Conservation (phyloP, 2,113 vertebrate species). For the Gnathonemus echidnorhynchus region DNA sequence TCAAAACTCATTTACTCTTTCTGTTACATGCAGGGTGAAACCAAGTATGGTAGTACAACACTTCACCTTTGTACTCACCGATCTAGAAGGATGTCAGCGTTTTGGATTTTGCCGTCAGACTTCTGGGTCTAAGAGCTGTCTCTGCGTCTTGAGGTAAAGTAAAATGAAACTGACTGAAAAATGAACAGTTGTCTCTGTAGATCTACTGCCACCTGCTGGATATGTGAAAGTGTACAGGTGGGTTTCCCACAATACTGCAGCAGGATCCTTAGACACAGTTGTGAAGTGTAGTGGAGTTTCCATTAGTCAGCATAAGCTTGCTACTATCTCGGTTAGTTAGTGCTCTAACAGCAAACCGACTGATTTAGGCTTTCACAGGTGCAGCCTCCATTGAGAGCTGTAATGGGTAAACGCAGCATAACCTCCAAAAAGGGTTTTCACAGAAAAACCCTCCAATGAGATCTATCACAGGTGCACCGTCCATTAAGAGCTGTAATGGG, state of each 20-base stretch:
- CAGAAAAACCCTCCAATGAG: neutral
- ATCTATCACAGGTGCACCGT: neutral
- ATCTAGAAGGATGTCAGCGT: slow-evolving; percentile 74
- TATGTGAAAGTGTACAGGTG: neutral
- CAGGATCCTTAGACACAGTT: neutral
- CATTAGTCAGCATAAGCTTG: neutral
- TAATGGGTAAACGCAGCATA: no score
- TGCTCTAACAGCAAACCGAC: neutral
- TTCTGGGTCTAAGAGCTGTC: slow-evolving; percentile 65
- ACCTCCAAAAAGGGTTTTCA: neutral
- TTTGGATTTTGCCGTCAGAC: slow-evolving; percentile 82
- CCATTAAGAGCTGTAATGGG: neutral
- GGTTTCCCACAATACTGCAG: neutral
- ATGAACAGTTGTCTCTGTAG: neutral
- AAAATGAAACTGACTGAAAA: neutral
- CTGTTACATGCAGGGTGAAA: slow-evolving; percentile 48
- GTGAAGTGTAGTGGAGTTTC: neutral
- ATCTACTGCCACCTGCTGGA: neutral
- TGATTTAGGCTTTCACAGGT: neutral
- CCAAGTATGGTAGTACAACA: slow-evolving; percentile 68
- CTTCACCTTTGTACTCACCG: slow-evolving; percentile 83
- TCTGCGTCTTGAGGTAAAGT: slow-evolving; percentile 78
- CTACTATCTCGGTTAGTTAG: neutral
- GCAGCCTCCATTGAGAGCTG: neutral
- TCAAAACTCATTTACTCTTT: neutral